Evolutionary conservation across 53 echinoderm and acorn worm species (phyloP), one percentile per base, ranked within the genome.

Genomic region (Holothuria leucospilota): DNA sequence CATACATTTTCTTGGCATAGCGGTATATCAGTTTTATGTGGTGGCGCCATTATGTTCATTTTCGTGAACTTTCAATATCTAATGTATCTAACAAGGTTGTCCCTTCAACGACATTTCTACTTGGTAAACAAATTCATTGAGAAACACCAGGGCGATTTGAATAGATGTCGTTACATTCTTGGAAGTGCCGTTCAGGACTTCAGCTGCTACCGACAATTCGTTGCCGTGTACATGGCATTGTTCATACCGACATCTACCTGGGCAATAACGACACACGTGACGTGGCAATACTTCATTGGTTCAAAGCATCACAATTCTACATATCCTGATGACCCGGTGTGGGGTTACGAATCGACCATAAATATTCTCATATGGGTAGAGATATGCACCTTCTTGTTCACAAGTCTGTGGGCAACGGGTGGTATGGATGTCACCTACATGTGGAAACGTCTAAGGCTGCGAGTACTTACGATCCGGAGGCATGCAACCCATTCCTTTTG

Each of bases 311-410:
- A 56, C 18, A 56, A 56, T 18, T 0, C 56, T 56, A 16, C 56
- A 56, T 13, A 56, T 16, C 56, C 56, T 18, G 18, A 56, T 15
- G 56, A 56, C 56, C 56, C 56, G 16, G 15, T 56, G 56, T 56
- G 56, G 56, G 16, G 56, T 56, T 56, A 56, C 18, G 56, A 56
- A 18, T 56, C 56, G 18, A 16, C 16, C 18, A 80, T 80, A 12
- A 80, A 80, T 27, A 80, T 80, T 80, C 34, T 80, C 29, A 80
- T 80, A 11, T 80, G 80, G 80, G 25, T 60, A 20, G 80, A 80
- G 39, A 80, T 80, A 8, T 27, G 56, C 9, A 20, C 59, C 30
- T 80, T 80, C 27, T 56, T 80, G 7, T 58, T 59, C 18, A 29
- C 59, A 1, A 38, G 59, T 2, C 16, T 80, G 6, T 59, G 80